Conservation (phyloP, 2,113 vertebrate genomes). For the Rhineura floridana region DNA sequence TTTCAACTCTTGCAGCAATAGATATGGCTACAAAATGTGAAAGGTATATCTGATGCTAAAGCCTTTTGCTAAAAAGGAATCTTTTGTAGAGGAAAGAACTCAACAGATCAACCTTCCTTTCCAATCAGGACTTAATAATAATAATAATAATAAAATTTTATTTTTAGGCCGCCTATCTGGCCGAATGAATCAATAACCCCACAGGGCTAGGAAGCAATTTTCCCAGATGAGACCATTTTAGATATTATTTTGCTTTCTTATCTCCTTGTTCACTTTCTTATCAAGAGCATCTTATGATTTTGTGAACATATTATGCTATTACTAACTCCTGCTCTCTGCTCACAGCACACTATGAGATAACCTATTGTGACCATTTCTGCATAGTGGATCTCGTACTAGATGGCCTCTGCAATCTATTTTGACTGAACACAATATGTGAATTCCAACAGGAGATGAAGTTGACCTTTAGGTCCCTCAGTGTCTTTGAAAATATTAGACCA, state of each 20-base stretch:
- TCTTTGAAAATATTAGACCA: neutral
- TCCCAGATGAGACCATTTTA: neutral
- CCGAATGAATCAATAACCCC: neutral
- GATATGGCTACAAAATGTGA: neutral
- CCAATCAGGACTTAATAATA: neutral
- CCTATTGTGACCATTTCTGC: neutral
- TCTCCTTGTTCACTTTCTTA: neutral
- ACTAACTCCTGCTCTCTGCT: neutral
- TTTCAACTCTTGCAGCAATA: neutral
- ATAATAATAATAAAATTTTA: no score
- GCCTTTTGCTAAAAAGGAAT: neutral
- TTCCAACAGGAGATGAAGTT: neutral
- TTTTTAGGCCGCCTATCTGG: no score
- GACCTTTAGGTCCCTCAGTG: neutral
- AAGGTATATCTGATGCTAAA: neutral
- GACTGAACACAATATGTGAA: neutral
- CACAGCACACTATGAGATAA: neutral
- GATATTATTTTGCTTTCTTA: neutral
- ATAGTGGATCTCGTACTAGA: neutral
- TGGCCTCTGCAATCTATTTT: neutral
- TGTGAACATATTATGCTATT: neutral
- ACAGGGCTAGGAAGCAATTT: neutral
- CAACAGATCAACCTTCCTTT: neutral
- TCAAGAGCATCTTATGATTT: neutral
- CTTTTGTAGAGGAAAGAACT: neutral